A percentile compares a stretch with the other conserved stretches of the same genome.
Conservation (phyloP, 1,140 invertebrate genomes). For the Dermatophagoides farinae region DNA sequence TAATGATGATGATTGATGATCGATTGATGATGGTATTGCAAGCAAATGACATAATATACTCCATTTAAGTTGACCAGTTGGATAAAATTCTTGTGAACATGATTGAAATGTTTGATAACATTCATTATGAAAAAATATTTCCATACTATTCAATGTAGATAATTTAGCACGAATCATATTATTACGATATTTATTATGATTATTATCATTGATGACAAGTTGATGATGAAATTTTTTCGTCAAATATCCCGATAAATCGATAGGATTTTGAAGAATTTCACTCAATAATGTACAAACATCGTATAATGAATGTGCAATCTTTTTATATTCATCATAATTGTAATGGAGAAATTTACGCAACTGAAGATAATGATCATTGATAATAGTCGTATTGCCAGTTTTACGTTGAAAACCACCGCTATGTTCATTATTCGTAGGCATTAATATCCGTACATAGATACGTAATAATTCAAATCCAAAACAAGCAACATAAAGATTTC, state of each 20-base stretch:
- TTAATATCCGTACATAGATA: not conserved
- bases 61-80: conserved; percentile 79
- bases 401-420: not conserved
- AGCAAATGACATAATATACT: conserved; percentile 67
- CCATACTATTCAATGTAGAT: conserved; percentile 17
- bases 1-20: conserved; percentile 18
- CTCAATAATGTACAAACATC: not conserved
- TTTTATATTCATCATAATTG: not conserved
- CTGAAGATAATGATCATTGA: not conserved
- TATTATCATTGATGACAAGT: not conserved
- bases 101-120: conserved; percentile 70
- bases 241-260: not conserved
- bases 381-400: not conserved
- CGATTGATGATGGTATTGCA: no score
- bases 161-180: not conserved
- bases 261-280: not conserved
- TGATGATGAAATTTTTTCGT: not conserved
- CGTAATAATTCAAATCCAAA: not conserved
- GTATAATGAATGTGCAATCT: not conserved
- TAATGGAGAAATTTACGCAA: not conserved
- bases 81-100: conserved; percentile 89
- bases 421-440: not conserved
- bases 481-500: not conserved
- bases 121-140: conserved; percentile 49
- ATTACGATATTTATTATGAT: not conserved